Evolutionary conservation across 2,888 invertebrate genomes (phyloP).

Genomic region (Dynastes tityus): DNA sequence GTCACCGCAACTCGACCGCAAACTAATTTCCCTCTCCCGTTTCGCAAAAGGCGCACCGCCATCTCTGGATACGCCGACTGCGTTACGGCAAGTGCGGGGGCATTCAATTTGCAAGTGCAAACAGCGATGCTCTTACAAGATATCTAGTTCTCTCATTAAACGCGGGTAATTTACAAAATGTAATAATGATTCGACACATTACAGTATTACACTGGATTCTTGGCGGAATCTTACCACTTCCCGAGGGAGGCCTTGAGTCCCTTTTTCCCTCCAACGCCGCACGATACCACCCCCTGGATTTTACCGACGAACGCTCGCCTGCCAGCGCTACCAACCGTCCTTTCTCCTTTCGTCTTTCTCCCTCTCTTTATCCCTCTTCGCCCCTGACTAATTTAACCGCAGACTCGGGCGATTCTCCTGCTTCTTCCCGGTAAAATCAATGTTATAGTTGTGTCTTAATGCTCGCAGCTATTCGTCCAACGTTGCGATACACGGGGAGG

Average conservation of each 20-base stretch:
- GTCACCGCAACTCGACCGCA: conserved; percentile 17
- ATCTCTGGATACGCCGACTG: background rate
- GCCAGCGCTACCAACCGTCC: background rate
- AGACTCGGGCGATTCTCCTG: conserved; percentile 50
- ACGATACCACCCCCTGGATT: background rate
- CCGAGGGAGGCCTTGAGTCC: background rate
- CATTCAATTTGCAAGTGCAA: conserved; percentile 38
- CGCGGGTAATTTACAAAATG: conserved; percentile 39
- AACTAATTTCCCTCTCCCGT: conserved; percentile 27
- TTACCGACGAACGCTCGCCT: background rate
- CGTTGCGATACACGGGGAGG: conserved; percentile 49
- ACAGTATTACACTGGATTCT: conserved; percentile 33
- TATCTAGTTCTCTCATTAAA: conserved; percentile 38
- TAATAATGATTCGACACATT: conserved; percentile 41
- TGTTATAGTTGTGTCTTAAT: conserved; percentile 58
- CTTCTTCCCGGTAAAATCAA: conserved; percentile 56
- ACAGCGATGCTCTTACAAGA: conserved; percentile 30
- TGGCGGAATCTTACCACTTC: conserved; percentile 32
- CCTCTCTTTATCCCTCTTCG: background rate
- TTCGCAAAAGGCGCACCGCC: conserved; percentile 1
- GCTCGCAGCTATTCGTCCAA: conserved; percentile 53
- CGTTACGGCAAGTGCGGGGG: background rate
- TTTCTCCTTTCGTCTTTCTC: no score
- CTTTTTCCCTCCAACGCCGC: background rate
- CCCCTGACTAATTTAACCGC: conserved; percentile 54